Evolutionary conservation across 2,797 vertebrate species (phyloP), one percentile per base, ranked within the genome.

Genomic region (Rhinella marina): DNA sequence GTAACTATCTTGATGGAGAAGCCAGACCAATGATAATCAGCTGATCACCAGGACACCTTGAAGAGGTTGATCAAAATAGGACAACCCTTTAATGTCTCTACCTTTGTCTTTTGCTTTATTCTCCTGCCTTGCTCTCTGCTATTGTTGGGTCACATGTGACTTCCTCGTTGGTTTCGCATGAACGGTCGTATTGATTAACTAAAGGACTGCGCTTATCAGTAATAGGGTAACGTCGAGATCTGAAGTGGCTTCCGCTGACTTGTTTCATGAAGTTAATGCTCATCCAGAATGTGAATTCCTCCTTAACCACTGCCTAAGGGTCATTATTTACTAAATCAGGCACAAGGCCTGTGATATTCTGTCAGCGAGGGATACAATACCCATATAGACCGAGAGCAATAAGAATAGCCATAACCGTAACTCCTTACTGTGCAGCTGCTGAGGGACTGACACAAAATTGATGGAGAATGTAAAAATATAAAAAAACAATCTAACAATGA

Each of bases 291-390:
- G 56, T 5, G 68, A 17, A 27, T 70, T 68, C 62, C 25, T 57
- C 41, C 52, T 21, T 64, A 86, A 29, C 54, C 52, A 21, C 52
- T 32, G 84, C 85, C 88, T 79, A 12, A 86, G 73, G 81, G 84
- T 68, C 64, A 83, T 80, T 84, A 89, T 89, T 89, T 86, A 80
- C 54, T 79, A 86, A 86, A 89, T 89, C 80, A 89, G 59, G 80
- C 68, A 41, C 88, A 79, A 27, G 80, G 81, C 21, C 73, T 82
- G 61, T 89, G 88, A 89, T 85, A 82, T 86, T 89, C 75, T 89
- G 88, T 86, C 80, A 86, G 29, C 72, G 57, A 50, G 23, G 70
- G 56, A 86, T 27, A 29, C 62, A 80, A 41, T 70, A 73, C 73
- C 64, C 82, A 88, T 72, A 64, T 62, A 25, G 32, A 64, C 23